These are phyloP conservation scores for Dolomedes plantarius DNA, from an alignment of 2,888 invertebrate species.

Conservation along the genomic window DNA sequence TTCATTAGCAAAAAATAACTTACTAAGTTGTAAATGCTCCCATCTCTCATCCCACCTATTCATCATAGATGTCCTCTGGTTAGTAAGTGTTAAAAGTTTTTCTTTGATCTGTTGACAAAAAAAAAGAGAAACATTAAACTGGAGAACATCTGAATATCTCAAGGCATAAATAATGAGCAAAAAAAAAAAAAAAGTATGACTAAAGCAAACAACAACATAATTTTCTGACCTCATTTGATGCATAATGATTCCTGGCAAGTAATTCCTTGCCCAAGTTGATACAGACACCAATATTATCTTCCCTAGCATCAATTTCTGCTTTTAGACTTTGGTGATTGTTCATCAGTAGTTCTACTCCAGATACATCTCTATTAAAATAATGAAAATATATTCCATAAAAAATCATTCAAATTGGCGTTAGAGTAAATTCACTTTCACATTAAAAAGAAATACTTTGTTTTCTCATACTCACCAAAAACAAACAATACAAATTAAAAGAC, in stretches of 20 bases:
- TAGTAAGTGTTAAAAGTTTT: slow-evolving; percentile 91
- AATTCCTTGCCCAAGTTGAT: slow-evolving; percentile 96
- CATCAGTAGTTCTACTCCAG: slow-evolving; percentile 97
- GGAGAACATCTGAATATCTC: too few relatives aligned
- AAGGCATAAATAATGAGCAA: too few relatives aligned
- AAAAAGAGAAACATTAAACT: background rate
- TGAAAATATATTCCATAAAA: too few relatives aligned
- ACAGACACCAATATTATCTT: slow-evolving; percentile 97
- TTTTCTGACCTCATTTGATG: slow-evolving; percentile 86
- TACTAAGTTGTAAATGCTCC: slow-evolving; percentile 98
- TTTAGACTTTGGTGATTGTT: slow-evolving; percentile 99
- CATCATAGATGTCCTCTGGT: slow-evolving; percentile 93
- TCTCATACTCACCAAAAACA: too few relatives aligned
- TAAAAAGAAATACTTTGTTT: too few relatives aligned
- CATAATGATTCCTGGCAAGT: slow-evolving; percentile 94
- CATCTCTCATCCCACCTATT: slow-evolving; percentile 99
- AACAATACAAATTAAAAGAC: too few relatives aligned
- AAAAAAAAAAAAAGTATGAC: background rate
- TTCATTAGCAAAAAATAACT: too few relatives aligned
- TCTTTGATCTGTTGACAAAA: slow-evolving; percentile 91
- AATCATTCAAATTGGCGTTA: too few relatives aligned
- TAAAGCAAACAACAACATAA: too few relatives aligned
- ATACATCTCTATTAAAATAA: slow-evolving; percentile 70
- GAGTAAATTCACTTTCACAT: too few relatives aligned
- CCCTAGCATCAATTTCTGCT: slow-evolving; percentile 98